These are phyloP conservation scores for Boulengeromyrus knoepffleri DNA, from an alignment of 2,113 vertebrate species.

Conservation along the genomic window DNA sequence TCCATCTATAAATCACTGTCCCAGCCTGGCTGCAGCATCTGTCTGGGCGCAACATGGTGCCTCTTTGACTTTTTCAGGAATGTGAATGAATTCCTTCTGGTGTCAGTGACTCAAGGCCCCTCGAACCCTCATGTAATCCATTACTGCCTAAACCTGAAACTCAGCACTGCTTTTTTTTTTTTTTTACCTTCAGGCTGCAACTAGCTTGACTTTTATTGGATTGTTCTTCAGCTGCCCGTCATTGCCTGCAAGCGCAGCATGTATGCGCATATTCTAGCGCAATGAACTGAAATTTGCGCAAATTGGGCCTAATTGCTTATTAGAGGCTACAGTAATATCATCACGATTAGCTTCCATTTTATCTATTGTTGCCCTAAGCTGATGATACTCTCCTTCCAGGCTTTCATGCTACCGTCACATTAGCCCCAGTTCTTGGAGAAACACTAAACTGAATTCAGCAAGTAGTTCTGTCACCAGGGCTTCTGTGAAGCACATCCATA, in stretches of 20 bases:
- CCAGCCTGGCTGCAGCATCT: background rate
- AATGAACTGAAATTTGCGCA: background rate
- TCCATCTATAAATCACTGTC: slow-evolving; percentile 9
- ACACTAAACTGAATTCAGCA: background rate
- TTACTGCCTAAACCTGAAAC: background rate
- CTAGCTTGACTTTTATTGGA: background rate
- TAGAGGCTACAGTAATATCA: background rate
- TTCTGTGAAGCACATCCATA: background rate
- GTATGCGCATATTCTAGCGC: background rate
- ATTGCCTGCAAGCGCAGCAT: background rate
- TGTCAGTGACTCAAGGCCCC: background rate
- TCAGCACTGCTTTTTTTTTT: background rate
- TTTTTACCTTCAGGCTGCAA: background rate
- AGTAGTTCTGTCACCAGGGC: background rate
- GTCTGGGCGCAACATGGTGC: background rate
- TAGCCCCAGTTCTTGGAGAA: background rate
- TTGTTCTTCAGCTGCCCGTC: background rate
- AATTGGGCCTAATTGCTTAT: background rate
- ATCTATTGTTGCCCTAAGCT: background rate
- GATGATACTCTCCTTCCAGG: background rate
- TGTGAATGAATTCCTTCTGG: background rate
- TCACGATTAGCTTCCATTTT: background rate
- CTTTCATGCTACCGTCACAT: background rate
- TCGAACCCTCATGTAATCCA: background rate
- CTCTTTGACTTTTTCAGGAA: background rate